These are phyloP conservation scores for Fulmarus glacialis DNA, from an alignment of 2,113 vertebrate genomes.

Conservation along the genomic window DNA sequence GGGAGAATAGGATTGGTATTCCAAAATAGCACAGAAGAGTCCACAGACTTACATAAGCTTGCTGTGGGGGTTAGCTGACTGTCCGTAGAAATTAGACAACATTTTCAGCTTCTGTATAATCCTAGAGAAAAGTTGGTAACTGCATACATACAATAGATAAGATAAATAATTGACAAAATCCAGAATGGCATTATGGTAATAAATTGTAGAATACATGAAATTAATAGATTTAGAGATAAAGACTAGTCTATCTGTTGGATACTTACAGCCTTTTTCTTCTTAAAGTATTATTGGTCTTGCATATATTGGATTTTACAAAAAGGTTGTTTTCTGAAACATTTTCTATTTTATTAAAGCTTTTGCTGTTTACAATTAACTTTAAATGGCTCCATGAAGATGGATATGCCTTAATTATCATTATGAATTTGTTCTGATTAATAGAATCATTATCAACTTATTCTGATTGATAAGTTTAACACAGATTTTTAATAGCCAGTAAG, in stretches of 20 bases:
- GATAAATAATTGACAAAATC: not conserved
- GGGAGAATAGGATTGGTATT: not conserved
- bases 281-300: not conserved
- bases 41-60: not conserved
- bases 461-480: not conserved
- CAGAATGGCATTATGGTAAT: not conserved
- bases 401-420: not conserved
- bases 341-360: not conserved
- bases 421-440: not conserved
- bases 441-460: not conserved
- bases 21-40: not conserved
- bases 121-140: not conserved
- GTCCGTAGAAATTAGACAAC: not conserved
- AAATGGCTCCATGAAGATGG: not conserved
- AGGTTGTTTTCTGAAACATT: not conserved
- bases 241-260: not conserved
- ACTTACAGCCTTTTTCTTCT: not conserved
- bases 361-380: not conserved
- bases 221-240: not conserved
- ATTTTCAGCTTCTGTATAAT: not conserved
- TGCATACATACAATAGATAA: not conserved
- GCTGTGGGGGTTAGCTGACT: not conserved
- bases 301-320: not conserved
- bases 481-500: not conserved
- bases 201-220: not conserved